A percentile compares a stretch with the other conserved stretches of the same genome.
Evolutionary conservation across 2,888 invertebrate genomes (phyloP).

Genomic region (Caenorhabditis wallacei): DNA sequence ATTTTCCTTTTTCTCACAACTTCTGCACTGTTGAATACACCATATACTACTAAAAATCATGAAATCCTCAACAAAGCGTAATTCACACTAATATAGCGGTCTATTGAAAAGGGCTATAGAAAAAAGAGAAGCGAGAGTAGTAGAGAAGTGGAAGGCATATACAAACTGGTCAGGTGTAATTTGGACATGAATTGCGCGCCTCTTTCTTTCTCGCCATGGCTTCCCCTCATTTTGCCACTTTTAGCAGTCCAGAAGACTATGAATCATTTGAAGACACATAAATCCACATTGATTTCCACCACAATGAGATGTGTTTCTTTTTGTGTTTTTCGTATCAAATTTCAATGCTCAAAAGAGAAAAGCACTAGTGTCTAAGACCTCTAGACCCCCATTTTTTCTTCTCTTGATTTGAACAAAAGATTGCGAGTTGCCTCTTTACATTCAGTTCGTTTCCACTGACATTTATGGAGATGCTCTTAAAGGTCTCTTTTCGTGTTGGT

Average conservation of each 20-base stretch:
- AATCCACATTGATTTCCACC: constrained; percentile 3
- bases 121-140: constrained; percentile 6
- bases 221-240: not conserved
- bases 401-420: constrained; percentile 50
- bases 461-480: not conserved
- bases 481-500: not conserved
- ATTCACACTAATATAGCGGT: constrained; percentile 47
- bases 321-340: constrained; percentile 46
- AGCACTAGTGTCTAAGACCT: constrained; percentile 7
- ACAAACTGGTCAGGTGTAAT: constrained; percentile 66
- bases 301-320: constrained; percentile 26
- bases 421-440: constrained; percentile 27
- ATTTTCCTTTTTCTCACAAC: constrained; percentile 13
- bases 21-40: not conserved
- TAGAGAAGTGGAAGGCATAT: constrained; percentile 20
- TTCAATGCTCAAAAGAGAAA: constrained; percentile 41
- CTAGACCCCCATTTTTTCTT: constrained; percentile 13
- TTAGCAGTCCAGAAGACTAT: not conserved
- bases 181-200: constrained; percentile 44
- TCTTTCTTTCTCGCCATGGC: constrained; percentile 4
- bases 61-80: constrained; percentile 23
- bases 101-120: constrained; percentile 1
- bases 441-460: constrained; percentile 22
- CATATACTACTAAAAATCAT: constrained; percentile 2
- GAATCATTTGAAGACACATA: not conserved